Evolutionary conservation across 2,888 invertebrate genomes (phyloP), one percentile per base, ranked within the genome.

Genomic region (Drosophila limbata): DNA sequence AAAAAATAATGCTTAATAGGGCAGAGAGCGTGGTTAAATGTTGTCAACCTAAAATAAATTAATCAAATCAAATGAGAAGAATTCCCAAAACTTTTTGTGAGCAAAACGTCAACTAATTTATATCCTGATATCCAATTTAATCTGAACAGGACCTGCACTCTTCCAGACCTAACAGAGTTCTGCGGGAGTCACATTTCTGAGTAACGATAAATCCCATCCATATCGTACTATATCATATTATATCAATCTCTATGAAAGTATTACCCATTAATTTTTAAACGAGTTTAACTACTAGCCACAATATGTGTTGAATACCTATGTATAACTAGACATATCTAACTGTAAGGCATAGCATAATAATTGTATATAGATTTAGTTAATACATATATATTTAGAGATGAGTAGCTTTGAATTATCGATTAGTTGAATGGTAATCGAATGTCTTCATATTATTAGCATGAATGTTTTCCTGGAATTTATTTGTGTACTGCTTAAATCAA

Each of bases 181-280:
- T 90, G 74, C 85, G 87, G 80, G 91, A 91, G 72, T 90, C 91
- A 45, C 91, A 91, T 83, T 89, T 91, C 62, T 91, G 87, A 90
- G 67, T 71, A 60, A 45, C 47, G 40, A 52, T 45, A 69, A 39
- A 44, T 45, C 56, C 45, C 21, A 35, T 45, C 45, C 21, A 28
- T 21, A 37, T 59, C 56, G 56, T 37, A 35, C 50, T 48, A 56
- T 56, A 45, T 56, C 45, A 44, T 44, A 42, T 40, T 40, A 45
- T 56, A 67, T 73, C 72, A 77, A 79, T 68, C 71, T 85, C 83
- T 69, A 69, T 73, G 57, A 81, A 88, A 88, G 89, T 88, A 84
- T 88, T 88, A 88, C 70, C 81, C 57, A 77, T 80, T 85, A 77
- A 84, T 88, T 84, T 88, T 77, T 19, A 67, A 48, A 59, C 71